These are phyloP conservation scores for Luperina testacea DNA, from an alignment of 2,888 invertebrate genomes.

Conservation along the genomic window DNA sequence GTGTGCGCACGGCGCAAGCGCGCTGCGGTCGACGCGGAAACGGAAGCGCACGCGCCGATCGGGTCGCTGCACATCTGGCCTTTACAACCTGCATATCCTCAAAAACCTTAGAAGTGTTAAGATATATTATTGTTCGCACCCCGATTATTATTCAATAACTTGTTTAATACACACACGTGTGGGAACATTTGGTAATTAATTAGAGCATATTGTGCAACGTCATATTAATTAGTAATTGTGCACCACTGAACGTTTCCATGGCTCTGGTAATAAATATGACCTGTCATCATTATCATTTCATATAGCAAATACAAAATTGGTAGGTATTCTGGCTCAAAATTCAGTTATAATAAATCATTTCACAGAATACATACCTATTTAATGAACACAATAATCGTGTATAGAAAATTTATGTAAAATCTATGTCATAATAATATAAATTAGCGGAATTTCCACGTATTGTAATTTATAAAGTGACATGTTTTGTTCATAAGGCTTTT, in stretches of 20 bases:
- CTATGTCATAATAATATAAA: not conserved
- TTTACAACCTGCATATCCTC: conserved; percentile 82
- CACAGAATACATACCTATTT: not conserved
- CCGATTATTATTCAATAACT: conserved; percentile 40
- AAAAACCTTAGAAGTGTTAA: conserved; percentile 86
- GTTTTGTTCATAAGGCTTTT: not conserved
- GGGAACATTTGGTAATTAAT: conserved; percentile 41
- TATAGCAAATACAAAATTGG: conserved; percentile 20
- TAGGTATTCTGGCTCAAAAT: not conserved
- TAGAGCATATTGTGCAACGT: conserved; percentile 43
- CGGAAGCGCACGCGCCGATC: conserved; percentile 82
- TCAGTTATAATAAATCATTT: not conserved
- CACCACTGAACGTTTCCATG: conserved; percentile 46
- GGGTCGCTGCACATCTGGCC: conserved; percentile 80
- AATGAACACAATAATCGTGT: not conserved
- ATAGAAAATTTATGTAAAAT: not conserved
- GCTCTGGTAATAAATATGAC: conserved; percentile 50
- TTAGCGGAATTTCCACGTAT: not conserved
- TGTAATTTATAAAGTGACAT: not conserved
- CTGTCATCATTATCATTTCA: conserved; percentile 55
- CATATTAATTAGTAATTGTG: conserved; percentile 69
- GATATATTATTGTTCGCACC: conserved; percentile 64
- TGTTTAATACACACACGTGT: conserved; percentile 15
- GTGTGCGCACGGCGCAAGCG: conserved; percentile 34
- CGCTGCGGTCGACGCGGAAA: conserved; percentile 72